phyloP scores from a whole-genome alignment of 2,888 invertebrate genomes.

The Melieria picta region DNA sequence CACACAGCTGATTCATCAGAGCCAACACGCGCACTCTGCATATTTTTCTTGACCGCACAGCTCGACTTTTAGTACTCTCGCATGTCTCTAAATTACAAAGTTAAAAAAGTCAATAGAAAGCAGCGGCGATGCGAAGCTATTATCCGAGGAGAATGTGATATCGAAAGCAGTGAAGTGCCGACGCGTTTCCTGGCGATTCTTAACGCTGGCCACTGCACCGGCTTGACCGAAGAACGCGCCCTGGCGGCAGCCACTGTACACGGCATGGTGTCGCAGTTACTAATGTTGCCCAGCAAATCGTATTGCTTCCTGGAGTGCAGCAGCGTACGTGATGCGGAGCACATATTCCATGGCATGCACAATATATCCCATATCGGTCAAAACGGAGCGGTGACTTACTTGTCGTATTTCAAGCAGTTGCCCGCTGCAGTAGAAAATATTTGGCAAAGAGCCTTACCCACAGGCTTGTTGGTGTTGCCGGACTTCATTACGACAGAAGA shows the following conservation, averaged over 20 bases:
- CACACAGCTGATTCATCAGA: too few relatives aligned
- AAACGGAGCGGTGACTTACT: slow-evolving; percentile 72
- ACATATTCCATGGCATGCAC: slow-evolving; percentile 72
- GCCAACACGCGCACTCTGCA: too few relatives aligned
- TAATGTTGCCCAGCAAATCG: slow-evolving; percentile 82
- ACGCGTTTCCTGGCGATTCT: slow-evolving; percentile 71
- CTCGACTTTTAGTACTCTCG: too few relatives aligned
- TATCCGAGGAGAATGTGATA: slow-evolving; percentile 65
- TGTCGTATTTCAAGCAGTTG: slow-evolving; percentile 64
- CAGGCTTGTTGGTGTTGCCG: slow-evolving; percentile 76
- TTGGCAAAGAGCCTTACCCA: slow-evolving; percentile 68
- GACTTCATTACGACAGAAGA: slow-evolving; percentile 79
- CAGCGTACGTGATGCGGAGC: slow-evolving; percentile 67
- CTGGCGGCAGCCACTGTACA: slow-evolving; percentile 68
- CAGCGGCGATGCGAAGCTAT: slow-evolving; percentile 66
- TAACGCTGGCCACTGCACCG: slow-evolving; percentile 87
- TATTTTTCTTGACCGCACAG: too few relatives aligned
- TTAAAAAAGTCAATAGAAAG: slow-evolving; percentile 53
- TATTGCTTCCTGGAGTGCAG: slow-evolving; percentile 80
- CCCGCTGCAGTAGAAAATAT: slow-evolving; percentile 47
- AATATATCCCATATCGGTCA: slow-evolving; percentile 71
- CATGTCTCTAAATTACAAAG: too few relatives aligned
- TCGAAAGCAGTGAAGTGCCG: slow-evolving; percentile 58
- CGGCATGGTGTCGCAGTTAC: slow-evolving; percentile 71
- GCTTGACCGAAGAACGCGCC: slow-evolving; percentile 75